Conservation (phyloP, 2,888 invertebrate species). For the Limenitis camilla region DNA sequence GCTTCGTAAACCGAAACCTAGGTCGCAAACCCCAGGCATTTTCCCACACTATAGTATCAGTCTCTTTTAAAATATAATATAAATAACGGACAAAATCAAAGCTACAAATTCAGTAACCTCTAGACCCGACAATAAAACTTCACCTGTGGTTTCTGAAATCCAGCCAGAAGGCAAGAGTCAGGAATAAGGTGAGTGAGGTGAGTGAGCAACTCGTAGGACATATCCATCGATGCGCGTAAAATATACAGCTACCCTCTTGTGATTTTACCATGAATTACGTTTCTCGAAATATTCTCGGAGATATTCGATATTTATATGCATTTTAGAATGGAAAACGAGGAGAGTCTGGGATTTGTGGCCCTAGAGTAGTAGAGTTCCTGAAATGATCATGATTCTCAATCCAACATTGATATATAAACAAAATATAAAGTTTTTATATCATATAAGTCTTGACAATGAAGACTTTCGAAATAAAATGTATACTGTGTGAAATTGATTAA, state of each 20-base stretch:
- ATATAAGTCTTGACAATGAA: too few species aligned
- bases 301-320: not conserved
- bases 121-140: not conserved
- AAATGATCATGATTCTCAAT: too few species aligned
- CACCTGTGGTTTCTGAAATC: constrained; percentile 1
- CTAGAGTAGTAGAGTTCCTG: too few species aligned
- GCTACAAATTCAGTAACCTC: not conserved
- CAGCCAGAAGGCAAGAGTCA: not conserved
- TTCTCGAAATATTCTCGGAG: not conserved
- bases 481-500: too few species aligned
- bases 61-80: not conserved
- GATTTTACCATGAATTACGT: not conserved
- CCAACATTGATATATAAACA: too few species aligned
- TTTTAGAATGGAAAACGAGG: not conserved
- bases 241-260: not conserved
- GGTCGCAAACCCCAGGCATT: too few species aligned
- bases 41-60: too few species aligned
- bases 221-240: not conserved
- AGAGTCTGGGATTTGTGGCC: too few species aligned
- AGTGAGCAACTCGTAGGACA: not conserved
- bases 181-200: too few species aligned
- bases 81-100: not conserved
- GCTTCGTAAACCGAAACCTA: too few species aligned
- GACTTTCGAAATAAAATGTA: too few species aligned
- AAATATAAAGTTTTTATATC: too few species aligned